Evolutionary conservation across 2,797 vertebrate genomes (phyloP), one percentile per base, ranked within the genome.

Genomic region (Gambusia yucatana): DNA sequence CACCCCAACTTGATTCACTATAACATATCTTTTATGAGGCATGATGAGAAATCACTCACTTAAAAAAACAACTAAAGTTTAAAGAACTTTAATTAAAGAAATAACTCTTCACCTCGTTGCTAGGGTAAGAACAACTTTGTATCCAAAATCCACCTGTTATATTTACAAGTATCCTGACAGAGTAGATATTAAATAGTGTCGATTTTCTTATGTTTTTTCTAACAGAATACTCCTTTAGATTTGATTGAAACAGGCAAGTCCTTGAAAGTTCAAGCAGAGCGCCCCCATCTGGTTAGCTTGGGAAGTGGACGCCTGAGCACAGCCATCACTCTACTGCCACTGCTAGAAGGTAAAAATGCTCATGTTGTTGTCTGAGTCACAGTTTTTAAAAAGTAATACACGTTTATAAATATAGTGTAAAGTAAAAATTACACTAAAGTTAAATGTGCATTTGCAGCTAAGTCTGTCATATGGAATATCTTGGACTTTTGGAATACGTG

Each of bases 301-400:
- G 98, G 98, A 92, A 99, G 98, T 4, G 98, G 98, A 43, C 97
- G 98, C 10, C 95, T 99, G 83, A 99, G 98, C 93, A 98, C 97
- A 0, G 98, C 98, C 36, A 96, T 99, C 93, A 99, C 98, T 0
- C 94, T 99, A 59, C 95, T 99, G 77, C 98, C 98, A 0, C 93
- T 99, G 89, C 95, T 95, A 71, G 97, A 99, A 96, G 98, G 98
- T 99, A 85, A 94, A 43, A 67, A 41, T 10, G 90, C 20, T 36
- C 11, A 17, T 63, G 8, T 52, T 1, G 81, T 22, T 80, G 17
- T 33, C 44, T 72, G 28, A 67, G 9, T 17, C 1, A 33, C 13
- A 33, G 30, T 17, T 61, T 9, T 36, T 17, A 3, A 10, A 41
- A 17, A 36, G 16, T 59, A 59, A 1, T 20, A 9, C 61, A 39